These are phyloP conservation scores for Ginglymostoma cirratum DNA, from an alignment of 2,113 vertebrate species.

Conservation along the genomic window DNA sequence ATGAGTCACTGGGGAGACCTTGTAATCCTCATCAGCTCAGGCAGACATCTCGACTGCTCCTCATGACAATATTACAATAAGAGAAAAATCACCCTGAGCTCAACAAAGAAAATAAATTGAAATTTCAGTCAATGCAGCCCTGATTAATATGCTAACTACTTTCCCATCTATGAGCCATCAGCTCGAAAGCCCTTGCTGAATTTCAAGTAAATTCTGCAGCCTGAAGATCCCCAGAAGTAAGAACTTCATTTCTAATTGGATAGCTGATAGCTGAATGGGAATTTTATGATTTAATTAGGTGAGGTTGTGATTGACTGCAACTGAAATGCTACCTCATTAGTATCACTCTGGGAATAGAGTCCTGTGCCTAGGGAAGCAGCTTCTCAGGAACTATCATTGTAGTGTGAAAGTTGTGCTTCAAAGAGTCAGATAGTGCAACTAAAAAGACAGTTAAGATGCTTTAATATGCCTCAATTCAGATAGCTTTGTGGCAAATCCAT, in stretches of 20 bases:
- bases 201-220: neutral
- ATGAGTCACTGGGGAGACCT: conserved; percentile 3
- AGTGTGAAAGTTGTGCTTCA: neutral
- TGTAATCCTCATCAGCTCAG: conserved; percentile 12
- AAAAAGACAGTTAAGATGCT: neutral
- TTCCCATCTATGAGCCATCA: conserved; percentile 26
- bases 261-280: conserved; percentile 29
- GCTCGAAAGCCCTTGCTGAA: conserved; percentile 2
- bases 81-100: neutral
- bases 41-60: neutral
- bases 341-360: conserved; percentile 13
- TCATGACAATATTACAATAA: conserved; percentile 24
- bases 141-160: conserved; percentile 37
- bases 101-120: conserved; percentile 37
- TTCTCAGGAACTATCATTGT: conserved; percentile 1
- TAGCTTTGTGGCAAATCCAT: neutral
- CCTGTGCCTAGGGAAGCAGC: neutral
- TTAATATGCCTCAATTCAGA: neutral
- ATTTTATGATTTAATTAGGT: conserved; percentile 35
- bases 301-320: conserved; percentile 27
- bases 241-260: conserved; percentile 33
- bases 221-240: neutral
- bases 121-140: conserved; percentile 18
- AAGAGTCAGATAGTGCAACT: neutral
- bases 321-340: conserved; percentile 10